Evolutionary conservation across 2,797 vertebrate genomes (phyloP), one percentile per base, ranked within the genome.

Genomic region (Carapus acus): DNA sequence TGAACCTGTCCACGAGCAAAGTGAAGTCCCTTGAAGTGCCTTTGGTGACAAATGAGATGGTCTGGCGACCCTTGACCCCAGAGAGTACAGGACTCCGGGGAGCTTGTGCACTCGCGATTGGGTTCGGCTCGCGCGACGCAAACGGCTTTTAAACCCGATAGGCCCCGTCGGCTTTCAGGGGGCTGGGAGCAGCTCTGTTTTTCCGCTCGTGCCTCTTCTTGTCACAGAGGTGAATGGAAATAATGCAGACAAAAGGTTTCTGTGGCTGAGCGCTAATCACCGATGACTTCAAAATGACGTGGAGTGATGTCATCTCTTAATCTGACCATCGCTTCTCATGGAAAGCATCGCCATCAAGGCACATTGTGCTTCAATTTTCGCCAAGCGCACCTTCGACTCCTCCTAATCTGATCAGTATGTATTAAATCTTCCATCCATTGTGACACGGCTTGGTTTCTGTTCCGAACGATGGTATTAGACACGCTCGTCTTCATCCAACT

Each of bases 161-260:
- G 77, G 45, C 49, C 58, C 17, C 40, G 9, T 29, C 54, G 76
- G 74, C 71, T 76, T 74, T 75, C 70, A 74, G 72, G n/a, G n/a
- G 73, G 64, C 64, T 71, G 57, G 73, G 54, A 38, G 11, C 31
- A 61, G 76, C 76, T 79, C 65, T 77, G 68, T 74, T 79, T 82
- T 81, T 80, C 74, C 75, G 15, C 71, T 69, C 67, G 43, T 72
- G 67, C 69, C n/a, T n/a, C n/a, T 74, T 68, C 69, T 81, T 82
- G 73, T 79, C 67, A 78, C 69, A 46, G 64, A 75, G 63, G 71
- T 76, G 75, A 72, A 77, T 74, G 76, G 76, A 82, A 78, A 81
- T 79, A 73, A 80, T 73, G 68, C 76, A 74, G 45, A 47, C 42
- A 58, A 45, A 55, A 54, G 56, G 67, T 55, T 66, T 62, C 49